Base-by-base conservation (phyloP, 2,888 invertebrate genomes). In the Cyaniris semiargus region DNA sequence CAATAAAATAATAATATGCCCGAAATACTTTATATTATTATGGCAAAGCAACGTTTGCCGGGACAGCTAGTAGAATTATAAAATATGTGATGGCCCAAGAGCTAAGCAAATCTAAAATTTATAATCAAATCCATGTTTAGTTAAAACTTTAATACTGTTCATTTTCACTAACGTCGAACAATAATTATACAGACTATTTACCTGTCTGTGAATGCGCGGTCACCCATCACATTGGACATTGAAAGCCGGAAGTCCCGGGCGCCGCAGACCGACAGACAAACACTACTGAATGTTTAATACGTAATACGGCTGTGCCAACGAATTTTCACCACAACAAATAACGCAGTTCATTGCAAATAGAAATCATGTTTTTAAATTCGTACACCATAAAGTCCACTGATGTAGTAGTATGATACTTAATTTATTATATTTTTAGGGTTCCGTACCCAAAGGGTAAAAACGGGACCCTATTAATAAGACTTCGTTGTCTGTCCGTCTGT, bases 221-320 rank as follows among this genome's bases (percentile, higher is more conserved):
- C 70, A 70, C 6, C 34, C 70, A n/a, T 27, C 31, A 31, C 27
- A 8, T 27, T 21, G 70, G 31, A 70, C 70, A 70, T 70, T 34
- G 34, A 70, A 70, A 70, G 18, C 70, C 27, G 70, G 70, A 70
- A 70, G 34, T 70, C 8, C 70, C 27, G 31, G 70, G 15, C 70
- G n/a, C 70, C 70, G 34, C 70, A 34, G 27, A 70, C 70, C 70
- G 31, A n/a, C 70, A 18, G 70, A 27, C 31, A 70, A 70, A 70
- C 34, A 23, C 23, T 60, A 13, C 60, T 23, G 23, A 21, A 60
- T 60, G 23, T 60, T 60, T 60, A 13, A 60, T 60, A 5, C 60
- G 60, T 60, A 23, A 60, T 60, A 60, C 60, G 23, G 58, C 23
- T 60, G 4, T 23, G 21, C 10, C 23, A 60, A 23, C 23, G 10